Evolutionary conservation across 2,888 invertebrate species (phyloP).

Genomic region (Volucella zonaria): DNA sequence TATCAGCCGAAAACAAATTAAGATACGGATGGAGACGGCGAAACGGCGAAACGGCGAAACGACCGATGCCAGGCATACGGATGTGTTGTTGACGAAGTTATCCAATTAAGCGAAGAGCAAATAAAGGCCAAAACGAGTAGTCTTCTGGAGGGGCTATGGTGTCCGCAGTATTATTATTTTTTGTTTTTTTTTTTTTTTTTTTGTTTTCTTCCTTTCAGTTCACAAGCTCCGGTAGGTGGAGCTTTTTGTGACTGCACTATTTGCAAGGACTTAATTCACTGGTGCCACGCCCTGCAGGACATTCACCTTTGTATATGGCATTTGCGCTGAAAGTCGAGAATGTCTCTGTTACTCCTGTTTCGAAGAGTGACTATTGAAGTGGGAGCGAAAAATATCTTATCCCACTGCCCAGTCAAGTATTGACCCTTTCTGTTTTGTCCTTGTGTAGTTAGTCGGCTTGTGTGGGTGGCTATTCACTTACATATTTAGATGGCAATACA

Average conservation of each 20-base stretch:
- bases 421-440: constrained; percentile 34
- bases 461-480: constrained; percentile 26
- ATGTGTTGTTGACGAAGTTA: constrained; percentile 47
- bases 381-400: neutral
- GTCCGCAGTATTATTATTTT: constrained; percentile 5
- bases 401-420: constrained; percentile 4
- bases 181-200: neutral
- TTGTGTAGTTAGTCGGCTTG: neutral
- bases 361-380: neutral
- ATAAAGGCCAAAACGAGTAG: constrained; percentile 33
- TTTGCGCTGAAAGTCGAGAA: constrained; percentile 16
- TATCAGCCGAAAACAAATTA: constrained; percentile 60
- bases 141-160: neutral
- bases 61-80: neutral
- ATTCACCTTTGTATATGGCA: constrained; percentile 48
- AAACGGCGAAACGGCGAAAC: neutral
- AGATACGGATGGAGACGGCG: constrained; percentile 20
- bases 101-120: constrained; percentile 61
- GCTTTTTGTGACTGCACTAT: constrained; percentile 43
- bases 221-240: constrained; percentile 62
- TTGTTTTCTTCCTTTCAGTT: neutral
- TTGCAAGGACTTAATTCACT: constrained; percentile 37
- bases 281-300: constrained; percentile 67
- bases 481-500: constrained; percentile 28
- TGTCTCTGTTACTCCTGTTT: constrained; percentile 17